Percentiles rank a stretch among this genome's conserved stretches.
Conservation (phyloP, 2,888 invertebrate species). For the Teleogryllus oceanicus region DNA sequence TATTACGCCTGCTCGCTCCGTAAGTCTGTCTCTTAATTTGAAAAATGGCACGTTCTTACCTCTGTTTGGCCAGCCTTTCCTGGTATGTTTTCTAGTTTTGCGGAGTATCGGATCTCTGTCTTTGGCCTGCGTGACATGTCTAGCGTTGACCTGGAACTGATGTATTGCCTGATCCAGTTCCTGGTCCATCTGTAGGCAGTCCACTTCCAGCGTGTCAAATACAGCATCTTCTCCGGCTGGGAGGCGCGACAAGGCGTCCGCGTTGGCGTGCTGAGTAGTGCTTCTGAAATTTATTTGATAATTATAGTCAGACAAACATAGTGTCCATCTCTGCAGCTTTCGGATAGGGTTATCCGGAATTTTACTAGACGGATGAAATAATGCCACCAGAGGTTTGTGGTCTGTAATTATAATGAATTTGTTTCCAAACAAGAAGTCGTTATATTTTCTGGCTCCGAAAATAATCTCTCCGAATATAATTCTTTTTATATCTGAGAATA, state of each 20-base stretch:
- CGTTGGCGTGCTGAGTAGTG: not conserved
- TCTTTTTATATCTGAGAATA: not conserved
- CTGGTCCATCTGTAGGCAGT: not conserved
- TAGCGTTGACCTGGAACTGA: not conserved
- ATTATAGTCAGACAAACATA: not conserved
- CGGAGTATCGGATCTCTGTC: not conserved
- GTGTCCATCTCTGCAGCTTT: not conserved
- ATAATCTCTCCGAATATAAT: conserved; percentile 12
- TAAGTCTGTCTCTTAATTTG: not conserved
- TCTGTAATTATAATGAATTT: not conserved
- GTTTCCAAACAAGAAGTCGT: not conserved
- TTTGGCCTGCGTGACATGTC: not conserved
- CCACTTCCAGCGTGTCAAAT: not conserved
- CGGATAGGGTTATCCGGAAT: not conserved
- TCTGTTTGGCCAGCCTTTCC: not conserved
- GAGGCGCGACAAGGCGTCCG: not conserved
- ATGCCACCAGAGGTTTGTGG: not conserved
- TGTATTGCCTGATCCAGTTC: not conserved
- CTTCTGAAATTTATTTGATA: not conserved
- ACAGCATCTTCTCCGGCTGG: not conserved
- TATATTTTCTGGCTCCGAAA: conserved; percentile 12
- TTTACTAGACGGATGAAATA: not conserved
- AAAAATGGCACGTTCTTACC: not conserved
- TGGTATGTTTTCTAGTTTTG: not conserved
- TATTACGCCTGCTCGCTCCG: not conserved